Base-by-base conservation (phyloP, 2,888 invertebrate species). In the Lacanobia wlatinum region DNA sequence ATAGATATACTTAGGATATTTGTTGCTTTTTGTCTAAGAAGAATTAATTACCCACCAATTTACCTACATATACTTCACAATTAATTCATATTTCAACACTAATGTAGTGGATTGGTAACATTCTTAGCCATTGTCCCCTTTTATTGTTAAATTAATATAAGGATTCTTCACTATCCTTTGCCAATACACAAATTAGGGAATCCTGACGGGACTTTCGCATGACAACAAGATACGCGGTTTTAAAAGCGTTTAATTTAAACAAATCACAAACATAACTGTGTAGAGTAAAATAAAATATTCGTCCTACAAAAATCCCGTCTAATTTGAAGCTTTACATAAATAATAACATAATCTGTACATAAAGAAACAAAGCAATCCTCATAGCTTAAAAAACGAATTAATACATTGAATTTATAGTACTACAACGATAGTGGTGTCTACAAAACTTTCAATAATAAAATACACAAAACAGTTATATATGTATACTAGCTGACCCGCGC, bases 261-360 rank as follows among this genome's bases (percentile, higher is more conserved):
- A 9, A 73, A 21, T 58, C 14, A 48, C 14, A 23, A 58, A 63
- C 10, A 28, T 10, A 50, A 12, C n/a, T 34, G n/a, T 52, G 10
- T 59, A 67, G 1, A 34, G 12, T 48, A 40, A 12, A 65, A 56
- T 18, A 56, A 63, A 63, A 74, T n/a, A 66, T 59, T 73, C 64
- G 60, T 80, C 85, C 66, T 72, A 66, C 73, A 80, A 81, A 78
- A 83, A 78, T 72, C 75, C 73, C 69, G 67, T 65, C n/a, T 2
- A 28, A 34, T 53, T 55, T 60, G 21, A 73, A 67, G 56, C 55
- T 70, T 52, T 59, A 56, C n/a, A 63, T 70, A 65, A 46, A 66
- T 53, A 58, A 6, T 34, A 28, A 76, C 43, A 63, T 65, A 58
- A 60, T 55, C 69, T 83, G 73, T 81, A 83, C 73, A 75, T 69